phyloP scores from a whole-genome alignment of 2,888 invertebrate species.

The Microctonus brassicae region DNA sequence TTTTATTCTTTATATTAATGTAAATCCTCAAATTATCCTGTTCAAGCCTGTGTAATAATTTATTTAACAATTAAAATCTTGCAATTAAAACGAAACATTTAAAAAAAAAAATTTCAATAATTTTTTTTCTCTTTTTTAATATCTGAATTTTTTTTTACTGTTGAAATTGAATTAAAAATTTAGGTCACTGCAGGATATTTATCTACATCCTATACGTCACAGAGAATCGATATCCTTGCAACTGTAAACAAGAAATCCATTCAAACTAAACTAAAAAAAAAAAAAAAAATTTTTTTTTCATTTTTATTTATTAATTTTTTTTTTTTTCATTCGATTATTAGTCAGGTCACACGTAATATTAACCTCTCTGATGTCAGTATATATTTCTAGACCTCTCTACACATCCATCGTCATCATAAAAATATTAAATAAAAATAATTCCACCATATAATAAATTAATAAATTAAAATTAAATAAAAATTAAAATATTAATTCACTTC shows the following conservation, averaged over 20 bases:
- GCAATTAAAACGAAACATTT: no score
- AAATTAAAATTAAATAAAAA: no score
- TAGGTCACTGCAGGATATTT: slow-evolving; percentile 53
- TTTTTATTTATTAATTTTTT: not conserved
- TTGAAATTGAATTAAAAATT: slow-evolving; percentile 10
- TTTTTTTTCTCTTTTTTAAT: no score
- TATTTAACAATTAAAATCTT: no score
- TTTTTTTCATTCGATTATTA: not conserved
- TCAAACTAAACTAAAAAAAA: no score
- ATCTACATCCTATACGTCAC: slow-evolving; percentile 10
- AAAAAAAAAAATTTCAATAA: no score
- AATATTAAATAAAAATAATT: not conserved
- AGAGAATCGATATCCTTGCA: slow-evolving; percentile 32
- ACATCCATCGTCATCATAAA: not conserved
- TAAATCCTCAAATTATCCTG: no score
- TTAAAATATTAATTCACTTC: no score
- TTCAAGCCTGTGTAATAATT: no score
- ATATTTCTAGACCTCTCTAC: not conserved
- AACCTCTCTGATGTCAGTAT: not conserved
- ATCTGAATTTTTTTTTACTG: no score
- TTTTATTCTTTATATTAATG: no score
- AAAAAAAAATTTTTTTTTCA: not conserved
- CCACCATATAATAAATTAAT: not conserved
- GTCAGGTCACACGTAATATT: not conserved
- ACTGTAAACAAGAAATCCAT: no score